Evolutionary conservation across 35 echinoderm and acorn worm genomes (phyloP).

Genomic region (Eucidaris tribuloides): DNA sequence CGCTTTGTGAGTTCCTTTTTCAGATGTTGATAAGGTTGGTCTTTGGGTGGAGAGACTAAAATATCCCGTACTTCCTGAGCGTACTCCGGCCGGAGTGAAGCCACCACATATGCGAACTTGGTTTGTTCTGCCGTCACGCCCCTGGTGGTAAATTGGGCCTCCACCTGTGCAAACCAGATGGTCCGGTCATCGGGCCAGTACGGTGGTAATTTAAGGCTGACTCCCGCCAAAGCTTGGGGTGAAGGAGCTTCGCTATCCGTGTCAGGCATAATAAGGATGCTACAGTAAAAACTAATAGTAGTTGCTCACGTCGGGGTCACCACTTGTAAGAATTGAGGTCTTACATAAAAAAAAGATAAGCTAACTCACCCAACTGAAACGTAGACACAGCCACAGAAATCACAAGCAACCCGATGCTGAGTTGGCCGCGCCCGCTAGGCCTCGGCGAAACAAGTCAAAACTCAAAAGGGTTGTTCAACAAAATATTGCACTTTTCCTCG

Average conservation of each 20-base stretch:
- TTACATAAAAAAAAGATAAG: too few species aligned
- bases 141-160: slow-evolving; percentile 49
- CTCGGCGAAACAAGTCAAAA: too few species aligned
- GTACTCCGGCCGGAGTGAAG: slow-evolving; percentile 13
- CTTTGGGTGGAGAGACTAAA: neutral
- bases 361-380: too few species aligned
- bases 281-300: neutral
- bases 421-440: too few species aligned
- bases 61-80: slow-evolving; percentile 17
- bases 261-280: neutral
- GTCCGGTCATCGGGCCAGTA: slow-evolving; percentile 31
- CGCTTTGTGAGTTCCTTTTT: neutral
- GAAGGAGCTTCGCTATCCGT: neutral
- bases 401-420: too few species aligned
- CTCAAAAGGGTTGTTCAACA: too few species aligned
- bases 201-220: slow-evolving; percentile 20
- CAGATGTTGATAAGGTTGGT: neutral
- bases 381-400: too few species aligned
- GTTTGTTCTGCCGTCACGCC: slow-evolving; percentile 23
- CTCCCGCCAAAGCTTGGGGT: neutral
- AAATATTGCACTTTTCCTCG: too few species aligned
- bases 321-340: too few species aligned
- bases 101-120: slow-evolving; percentile 27
- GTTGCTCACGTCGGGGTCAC: slow-evolving; percentile 2
- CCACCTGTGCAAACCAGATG: too few species aligned